A percentile compares a stretch with the other conserved stretches of the same genome.
phyloP scores from a whole-genome alignment of 2,888 invertebrate genomes.

The Catocala nupta region DNA sequence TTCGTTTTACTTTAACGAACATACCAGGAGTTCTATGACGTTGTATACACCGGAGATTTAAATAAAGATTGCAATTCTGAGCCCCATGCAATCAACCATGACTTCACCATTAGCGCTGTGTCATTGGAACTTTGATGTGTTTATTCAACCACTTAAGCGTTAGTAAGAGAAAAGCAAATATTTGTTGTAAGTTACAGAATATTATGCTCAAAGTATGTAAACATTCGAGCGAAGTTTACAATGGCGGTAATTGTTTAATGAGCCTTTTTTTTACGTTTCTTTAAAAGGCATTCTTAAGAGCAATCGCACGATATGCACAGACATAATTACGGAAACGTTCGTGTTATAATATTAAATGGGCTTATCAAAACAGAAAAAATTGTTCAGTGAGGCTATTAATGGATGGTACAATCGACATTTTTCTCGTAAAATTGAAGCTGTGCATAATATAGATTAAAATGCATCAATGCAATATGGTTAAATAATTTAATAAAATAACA shows the following conservation, averaged over 20 bases:
- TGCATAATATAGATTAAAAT: too few species aligned
- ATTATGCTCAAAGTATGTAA: conserved; percentile 17
- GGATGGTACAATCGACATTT: too few species aligned
- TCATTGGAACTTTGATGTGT: conserved; percentile 54
- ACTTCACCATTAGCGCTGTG: conserved; percentile 48
- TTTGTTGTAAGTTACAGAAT: conserved; percentile 16
- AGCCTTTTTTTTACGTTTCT: conserved; percentile 22
- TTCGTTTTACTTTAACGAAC: conserved; percentile 25
- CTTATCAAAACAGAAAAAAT: too few species aligned
- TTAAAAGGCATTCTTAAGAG: conserved; percentile 16
- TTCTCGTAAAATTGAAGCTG: too few species aligned
- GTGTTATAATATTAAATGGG: neutral
- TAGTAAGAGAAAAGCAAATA: conserved; percentile 20
- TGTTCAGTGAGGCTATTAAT: too few species aligned
- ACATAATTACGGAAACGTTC: conserved; percentile 8
- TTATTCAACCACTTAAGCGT: conserved; percentile 39
- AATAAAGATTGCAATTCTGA: conserved; percentile 37
- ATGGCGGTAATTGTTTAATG: conserved; percentile 31
- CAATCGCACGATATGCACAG: neutral
- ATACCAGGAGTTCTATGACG: conserved; percentile 36
- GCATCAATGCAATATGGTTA: too few species aligned
- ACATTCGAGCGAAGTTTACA: conserved; percentile 17
- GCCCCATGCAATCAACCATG: conserved; percentile 47
- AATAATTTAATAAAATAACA: too few species aligned
- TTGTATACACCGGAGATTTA: conserved; percentile 28